Evolutionary conservation across 1,140 invertebrate species (phyloP).

Genomic region (Heliconius himera): DNA sequence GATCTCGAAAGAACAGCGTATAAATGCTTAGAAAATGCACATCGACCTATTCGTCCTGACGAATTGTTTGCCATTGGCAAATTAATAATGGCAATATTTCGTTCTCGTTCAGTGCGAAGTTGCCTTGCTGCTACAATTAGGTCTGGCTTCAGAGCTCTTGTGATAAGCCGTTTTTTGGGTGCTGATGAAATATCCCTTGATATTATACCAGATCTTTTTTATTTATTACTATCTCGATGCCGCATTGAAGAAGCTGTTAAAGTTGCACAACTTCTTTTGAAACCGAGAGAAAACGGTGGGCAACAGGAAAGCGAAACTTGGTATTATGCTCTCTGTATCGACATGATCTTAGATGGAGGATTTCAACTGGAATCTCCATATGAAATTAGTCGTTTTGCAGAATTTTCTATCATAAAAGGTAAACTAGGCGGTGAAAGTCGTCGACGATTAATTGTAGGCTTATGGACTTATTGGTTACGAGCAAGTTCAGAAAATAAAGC

Average conservation of each 20-base stretch:
- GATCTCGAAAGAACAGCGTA: slow-evolving; percentile 61
- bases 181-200: slow-evolving; percentile 65
- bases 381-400: slow-evolving; percentile 64
- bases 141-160: slow-evolving; percentile 67
- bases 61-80: slow-evolving; percentile 73
- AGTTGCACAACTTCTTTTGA: slow-evolving; percentile 54
- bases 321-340: slow-evolving; percentile 78
- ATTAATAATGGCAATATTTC: slow-evolving; percentile 68
- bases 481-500: slow-evolving; percentile 57
- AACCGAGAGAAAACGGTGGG: slow-evolving; percentile 51
- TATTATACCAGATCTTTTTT: slow-evolving; percentile 73
- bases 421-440: slow-evolving; percentile 49
- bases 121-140: slow-evolving; percentile 61
- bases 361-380: slow-evolving; percentile 70
- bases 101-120: slow-evolving; percentile 60
- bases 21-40: slow-evolving; percentile 49
- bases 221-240: slow-evolving; percentile 62
- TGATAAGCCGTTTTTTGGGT: slow-evolving; percentile 66
- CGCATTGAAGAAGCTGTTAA: slow-evolving; percentile 73
- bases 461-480: slow-evolving; percentile 75
- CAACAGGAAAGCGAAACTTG: slow-evolving; percentile 63
- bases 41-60: slow-evolving; percentile 55
- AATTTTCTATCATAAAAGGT: slow-evolving; percentile 53
- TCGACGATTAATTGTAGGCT: slow-evolving; percentile 56
- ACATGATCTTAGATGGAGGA: slow-evolving; percentile 75